These are phyloP conservation scores for Elymnias hypermnestra DNA, from an alignment of 1,140 invertebrate genomes.

Conservation along the genomic window DNA sequence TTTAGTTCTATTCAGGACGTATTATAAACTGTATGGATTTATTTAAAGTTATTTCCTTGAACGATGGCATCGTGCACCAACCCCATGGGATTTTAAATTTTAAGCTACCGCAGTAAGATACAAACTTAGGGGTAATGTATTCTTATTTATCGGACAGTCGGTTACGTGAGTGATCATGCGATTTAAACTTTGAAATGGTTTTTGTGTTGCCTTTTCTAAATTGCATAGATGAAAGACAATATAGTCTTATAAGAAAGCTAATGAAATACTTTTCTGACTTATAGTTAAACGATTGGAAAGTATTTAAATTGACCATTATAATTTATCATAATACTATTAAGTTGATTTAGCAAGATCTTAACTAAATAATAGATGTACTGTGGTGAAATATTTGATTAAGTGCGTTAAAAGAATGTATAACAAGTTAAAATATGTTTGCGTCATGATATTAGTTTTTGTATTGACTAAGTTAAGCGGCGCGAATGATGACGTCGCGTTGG, in stretches of 20 bases:
- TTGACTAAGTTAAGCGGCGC: too few species aligned
- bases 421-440: too few species aligned
- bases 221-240: not conserved
- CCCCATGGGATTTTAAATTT: constrained; percentile 24
- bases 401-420: too few species aligned
- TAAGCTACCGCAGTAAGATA: constrained; percentile 19
- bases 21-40: constrained; percentile 48
- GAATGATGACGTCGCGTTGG: too few species aligned
- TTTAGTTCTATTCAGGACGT: constrained; percentile 28
- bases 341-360: too few species aligned
- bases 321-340: not conserved
- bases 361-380: too few species aligned
- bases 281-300: too few species aligned
- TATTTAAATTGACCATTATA: too few species aligned
- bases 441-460: too few species aligned
- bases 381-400: too few species aligned
- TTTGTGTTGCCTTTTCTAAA: not conserved
- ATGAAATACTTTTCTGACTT: too few species aligned
- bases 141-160: not conserved
- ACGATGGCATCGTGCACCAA: constrained; percentile 24
- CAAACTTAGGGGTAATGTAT: constrained; percentile 2
- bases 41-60: constrained; percentile 57
- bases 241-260: not conserved
- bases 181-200: not conserved
- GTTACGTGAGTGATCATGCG: constrained; percentile 6